Percentiles rank a stretch among this genome's conserved stretches.
Conservation (phyloP, 2,797 vertebrate genomes). For the Acanthurus leucopareius region DNA sequence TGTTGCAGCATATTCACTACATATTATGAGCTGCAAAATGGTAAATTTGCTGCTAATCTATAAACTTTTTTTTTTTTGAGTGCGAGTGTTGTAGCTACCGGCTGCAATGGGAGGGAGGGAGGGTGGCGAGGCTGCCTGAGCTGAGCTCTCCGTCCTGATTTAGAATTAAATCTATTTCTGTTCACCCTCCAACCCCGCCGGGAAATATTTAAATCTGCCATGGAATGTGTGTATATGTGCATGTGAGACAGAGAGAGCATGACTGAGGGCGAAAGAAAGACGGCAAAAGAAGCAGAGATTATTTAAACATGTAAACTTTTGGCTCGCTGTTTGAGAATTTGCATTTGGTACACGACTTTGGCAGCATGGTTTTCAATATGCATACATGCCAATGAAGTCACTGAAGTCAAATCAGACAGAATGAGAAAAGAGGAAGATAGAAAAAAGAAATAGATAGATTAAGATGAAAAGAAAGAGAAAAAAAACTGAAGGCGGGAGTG, state of each 20-base stretch:
- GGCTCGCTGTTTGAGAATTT: constrained; percentile 35
- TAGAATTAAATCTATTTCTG: constrained; percentile 85
- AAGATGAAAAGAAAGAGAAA: background rate
- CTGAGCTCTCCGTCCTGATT: constrained; percentile 80
- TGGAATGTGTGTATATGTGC: constrained; percentile 58
- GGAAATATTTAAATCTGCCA: constrained; percentile 83
- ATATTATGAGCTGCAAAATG: constrained; percentile 24
- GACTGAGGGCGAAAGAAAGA: background rate
- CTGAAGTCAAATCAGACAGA: constrained; percentile 44
- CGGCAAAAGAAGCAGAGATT: constrained; percentile 29
- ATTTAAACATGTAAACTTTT: constrained; percentile 25
- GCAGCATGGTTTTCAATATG: constrained; percentile 4
- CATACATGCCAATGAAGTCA: constrained; percentile 31
- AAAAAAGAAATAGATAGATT: background rate
- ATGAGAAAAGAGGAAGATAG: constrained; percentile 18
- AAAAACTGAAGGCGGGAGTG: background rate
- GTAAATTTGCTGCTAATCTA: constrained; percentile 49
- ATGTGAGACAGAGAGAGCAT: constrained; percentile 1
- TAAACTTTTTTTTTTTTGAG: constrained; percentile 53
- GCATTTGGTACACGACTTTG: constrained; percentile 30
- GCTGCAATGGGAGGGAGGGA: constrained; percentile 37
- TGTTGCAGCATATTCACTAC: constrained; percentile 11
- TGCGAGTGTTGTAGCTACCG: constrained; percentile 58
- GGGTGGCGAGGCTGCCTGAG: constrained; percentile 50
- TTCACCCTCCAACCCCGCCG: constrained; percentile 75